Conservation (phyloP, 2,888 invertebrate species). For the Rotaria socialis region DNA sequence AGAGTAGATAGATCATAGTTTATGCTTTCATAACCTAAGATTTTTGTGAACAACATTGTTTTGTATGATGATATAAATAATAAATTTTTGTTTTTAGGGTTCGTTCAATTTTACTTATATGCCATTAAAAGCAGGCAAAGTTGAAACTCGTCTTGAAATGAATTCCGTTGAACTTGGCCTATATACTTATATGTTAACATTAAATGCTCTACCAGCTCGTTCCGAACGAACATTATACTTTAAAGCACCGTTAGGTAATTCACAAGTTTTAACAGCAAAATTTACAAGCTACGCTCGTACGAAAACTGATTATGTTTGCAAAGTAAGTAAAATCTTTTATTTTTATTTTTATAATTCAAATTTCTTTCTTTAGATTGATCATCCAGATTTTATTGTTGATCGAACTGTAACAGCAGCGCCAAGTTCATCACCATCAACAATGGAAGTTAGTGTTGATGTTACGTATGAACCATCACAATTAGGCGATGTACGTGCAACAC, state of each 20-base stretch:
- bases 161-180: constrained; percentile 56
- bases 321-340: constrained; percentile 50
- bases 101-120: constrained; percentile 58
- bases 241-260: constrained; percentile 55
- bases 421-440: constrained; percentile 55
- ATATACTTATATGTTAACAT: constrained; percentile 57
- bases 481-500: constrained; percentile 55
- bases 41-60: too few species aligned
- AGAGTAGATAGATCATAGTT: too few species aligned
- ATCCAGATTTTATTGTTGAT: constrained; percentile 58
- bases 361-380: constrained; percentile 53
- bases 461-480: constrained; percentile 59
- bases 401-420: constrained; percentile 58
- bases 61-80: too few species aligned
- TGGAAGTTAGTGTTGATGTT: constrained; percentile 57
- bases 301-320: constrained; percentile 59
- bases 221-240: constrained; percentile 58
- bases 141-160: constrained; percentile 55
- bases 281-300: constrained; percentile 60
- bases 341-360: not conserved
- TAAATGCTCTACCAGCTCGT: constrained; percentile 56
- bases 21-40: too few species aligned
- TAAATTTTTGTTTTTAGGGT: constrained; percentile 50
- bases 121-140: constrained; percentile 57
- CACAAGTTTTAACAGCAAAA: constrained; percentile 53